These are phyloP conservation scores for Entosphenus tridentatus DNA, from an alignment of 2,113 vertebrate species.

Conservation along the genomic window DNA sequence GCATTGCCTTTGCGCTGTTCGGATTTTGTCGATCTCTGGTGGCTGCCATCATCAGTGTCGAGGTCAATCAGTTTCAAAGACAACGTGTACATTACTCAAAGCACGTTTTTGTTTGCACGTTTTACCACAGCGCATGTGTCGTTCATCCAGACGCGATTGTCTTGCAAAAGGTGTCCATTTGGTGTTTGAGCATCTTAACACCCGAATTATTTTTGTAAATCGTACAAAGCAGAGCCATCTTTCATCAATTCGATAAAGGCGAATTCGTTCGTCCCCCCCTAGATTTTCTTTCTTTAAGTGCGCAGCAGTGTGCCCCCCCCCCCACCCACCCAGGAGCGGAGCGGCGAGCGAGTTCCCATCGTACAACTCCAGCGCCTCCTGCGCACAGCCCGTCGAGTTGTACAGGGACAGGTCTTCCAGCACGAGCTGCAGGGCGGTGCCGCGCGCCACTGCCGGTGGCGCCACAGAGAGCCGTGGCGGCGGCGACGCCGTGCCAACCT, in stretches of 20 bases:
- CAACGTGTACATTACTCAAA: background rate
- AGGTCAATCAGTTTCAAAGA: background rate
- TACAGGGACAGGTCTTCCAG: constrained; percentile 1
- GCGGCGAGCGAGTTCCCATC: background rate
- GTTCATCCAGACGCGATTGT: background rate
- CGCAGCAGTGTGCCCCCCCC: background rate
- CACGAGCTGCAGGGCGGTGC: background rate
- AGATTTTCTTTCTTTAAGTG: background rate
- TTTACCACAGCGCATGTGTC: too few species aligned
- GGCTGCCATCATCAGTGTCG: background rate
- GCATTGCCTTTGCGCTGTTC: background rate
- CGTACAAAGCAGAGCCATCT: background rate
- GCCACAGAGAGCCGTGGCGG: too few species aligned
- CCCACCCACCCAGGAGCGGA: background rate
- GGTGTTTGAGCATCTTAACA: background rate
- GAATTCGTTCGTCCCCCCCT: background rate
- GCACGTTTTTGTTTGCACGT: background rate
- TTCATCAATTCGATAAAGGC: background rate
- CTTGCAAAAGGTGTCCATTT: background rate
- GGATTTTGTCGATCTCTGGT: background rate
- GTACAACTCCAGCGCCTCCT: background rate
- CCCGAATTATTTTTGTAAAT: background rate
- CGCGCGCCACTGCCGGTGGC: too few species aligned
- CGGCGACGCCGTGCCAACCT: too few species aligned
- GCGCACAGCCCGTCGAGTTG: background rate